Base-by-base conservation (phyloP, 2,888 invertebrate genomes). In the Plebejus argus region DNA sequence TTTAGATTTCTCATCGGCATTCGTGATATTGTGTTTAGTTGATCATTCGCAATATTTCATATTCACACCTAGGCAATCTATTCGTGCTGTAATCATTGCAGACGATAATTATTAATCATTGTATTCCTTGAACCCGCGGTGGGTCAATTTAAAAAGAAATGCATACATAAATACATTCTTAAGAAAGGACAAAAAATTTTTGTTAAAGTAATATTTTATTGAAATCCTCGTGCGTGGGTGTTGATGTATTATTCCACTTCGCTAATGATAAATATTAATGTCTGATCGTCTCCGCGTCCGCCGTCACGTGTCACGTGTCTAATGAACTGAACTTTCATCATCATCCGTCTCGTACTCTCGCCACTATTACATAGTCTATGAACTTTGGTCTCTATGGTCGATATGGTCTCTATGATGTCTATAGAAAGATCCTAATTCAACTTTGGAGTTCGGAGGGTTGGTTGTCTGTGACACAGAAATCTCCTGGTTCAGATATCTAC, bases 201-300 rank as follows among this genome's bases (percentile, higher is more conserved):
- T 12, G 39, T 45, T 72, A 49, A 28, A 53, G 74, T 74, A 74
- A 39, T 77, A 77, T 71, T 71, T 77, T 77, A 77, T 71, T 72
- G 45, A 77, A 77, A 71, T 77, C 39, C 20, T 28, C 1, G 15
- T 23, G 70, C 77, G 77, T 77, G 56, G 77, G 77, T 77, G 77
- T 77, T 77, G 77, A 77, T 72, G 77, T 58, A 77, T 77, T 56
- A 56, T 23, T 72, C 39, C 35, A 72, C 71, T 77, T 71, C 58
- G 58, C 58, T 56, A 56, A 77, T 77, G 77, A 77, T 77, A 77
- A 77, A 77, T 77, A 72, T 71, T 71, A 58, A 71, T 77, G 71
- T 77, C 49, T 6, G 28, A 66, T 45, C 76, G 53, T 76, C 53
- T 70, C 76, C 49, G 49, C 39, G 70, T 70, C 53, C 70, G 10